Percentiles rank a stretch among this genome's conserved stretches.
Evolutionary conservation across 1,140 invertebrate genomes (phyloP).

Genomic region (Papilio xuthus): DNA sequence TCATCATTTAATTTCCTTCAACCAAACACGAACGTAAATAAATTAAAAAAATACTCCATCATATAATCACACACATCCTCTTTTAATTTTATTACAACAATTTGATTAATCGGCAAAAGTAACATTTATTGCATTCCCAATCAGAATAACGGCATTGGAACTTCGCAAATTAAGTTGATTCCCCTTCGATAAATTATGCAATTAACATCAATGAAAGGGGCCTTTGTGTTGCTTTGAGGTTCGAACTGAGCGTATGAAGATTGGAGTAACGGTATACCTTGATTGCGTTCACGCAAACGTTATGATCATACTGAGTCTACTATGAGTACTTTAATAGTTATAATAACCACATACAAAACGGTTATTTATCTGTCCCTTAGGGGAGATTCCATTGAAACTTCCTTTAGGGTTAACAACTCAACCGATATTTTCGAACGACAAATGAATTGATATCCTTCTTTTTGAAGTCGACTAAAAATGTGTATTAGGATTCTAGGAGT

Average conservation of each 20-base stretch:
- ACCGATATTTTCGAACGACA: no score
- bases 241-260: slow-evolving; percentile 26
- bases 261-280: slow-evolving; percentile 34
- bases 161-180: slow-evolving; percentile 37
- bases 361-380: no score
- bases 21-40: not conserved
- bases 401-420: no score
- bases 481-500: no score
- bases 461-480: no score
- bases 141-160: slow-evolving; percentile 32
- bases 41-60: slow-evolving; percentile 15
- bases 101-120: slow-evolving; percentile 32
- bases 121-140: slow-evolving; percentile 33
- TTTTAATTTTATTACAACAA: slow-evolving; percentile 28
- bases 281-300: slow-evolving; percentile 10
- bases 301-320: not conserved
- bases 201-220: slow-evolving; percentile 36
- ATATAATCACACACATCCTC: not conserved
- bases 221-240: slow-evolving; percentile 28
- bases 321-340: not conserved
- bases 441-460: no score
- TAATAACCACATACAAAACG: not conserved
- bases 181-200: slow-evolving; percentile 26
- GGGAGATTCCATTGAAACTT: no score
- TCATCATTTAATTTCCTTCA: slow-evolving; percentile 1